A percentile compares a stretch with the other conserved stretches of the same genome.
Conservation (phyloP, 2,113 vertebrate genomes). For the Myiagra hebetior region DNA sequence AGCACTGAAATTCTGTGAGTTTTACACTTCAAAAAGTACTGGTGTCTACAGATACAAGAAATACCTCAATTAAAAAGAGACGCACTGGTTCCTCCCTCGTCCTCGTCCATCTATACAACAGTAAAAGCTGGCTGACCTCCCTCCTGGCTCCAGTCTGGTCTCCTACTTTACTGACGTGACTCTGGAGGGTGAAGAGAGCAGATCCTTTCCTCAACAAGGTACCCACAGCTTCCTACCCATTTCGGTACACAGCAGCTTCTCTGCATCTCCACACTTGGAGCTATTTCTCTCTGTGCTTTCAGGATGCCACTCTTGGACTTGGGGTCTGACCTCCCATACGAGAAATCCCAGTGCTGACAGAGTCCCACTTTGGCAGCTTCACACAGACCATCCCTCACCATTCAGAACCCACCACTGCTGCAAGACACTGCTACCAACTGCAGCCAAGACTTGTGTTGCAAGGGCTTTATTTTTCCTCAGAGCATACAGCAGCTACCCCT, state of each 20-base stretch:
- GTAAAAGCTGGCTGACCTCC: background rate
- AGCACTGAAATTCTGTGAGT: background rate
- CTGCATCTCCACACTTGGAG: background rate
- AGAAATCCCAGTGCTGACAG: background rate
- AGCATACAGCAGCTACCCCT: background rate
- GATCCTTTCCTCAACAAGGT: background rate
- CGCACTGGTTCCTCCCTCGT: background rate
- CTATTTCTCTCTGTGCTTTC: background rate
- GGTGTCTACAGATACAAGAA: background rate
- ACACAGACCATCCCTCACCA: background rate
- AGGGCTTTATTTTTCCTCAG: background rate
- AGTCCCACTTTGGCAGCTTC: background rate
- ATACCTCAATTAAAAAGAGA: background rate
- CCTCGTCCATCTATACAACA: background rate
- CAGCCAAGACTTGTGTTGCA: background rate
- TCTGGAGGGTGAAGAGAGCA: background rate
- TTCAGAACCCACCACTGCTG: background rate
- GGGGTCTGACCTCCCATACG: background rate
- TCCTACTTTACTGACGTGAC: background rate
- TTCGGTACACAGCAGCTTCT: accelerated
- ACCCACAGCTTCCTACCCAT: background rate
- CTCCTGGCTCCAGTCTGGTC: background rate
- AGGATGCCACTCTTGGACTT: background rate
- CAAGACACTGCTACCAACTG: background rate
- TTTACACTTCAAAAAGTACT: background rate